Base-by-base conservation (phyloP, 2,113 vertebrate species). In the Ornithorhynchus anatinus region DNA sequence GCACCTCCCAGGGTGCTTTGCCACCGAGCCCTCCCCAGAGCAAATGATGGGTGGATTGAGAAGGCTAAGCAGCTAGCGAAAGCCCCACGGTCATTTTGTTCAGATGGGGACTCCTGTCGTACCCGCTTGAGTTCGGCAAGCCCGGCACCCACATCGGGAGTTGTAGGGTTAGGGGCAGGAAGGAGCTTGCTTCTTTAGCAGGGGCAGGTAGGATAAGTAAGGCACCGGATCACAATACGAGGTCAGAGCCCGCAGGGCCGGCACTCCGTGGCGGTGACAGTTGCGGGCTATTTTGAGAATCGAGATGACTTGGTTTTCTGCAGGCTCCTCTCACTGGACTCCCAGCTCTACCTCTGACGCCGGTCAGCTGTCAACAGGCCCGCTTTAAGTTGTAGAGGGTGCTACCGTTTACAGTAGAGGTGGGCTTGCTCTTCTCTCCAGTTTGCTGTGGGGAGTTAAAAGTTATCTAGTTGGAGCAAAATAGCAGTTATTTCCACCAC, bases 251-350 rank as follows among this genome's bases (percentile, higher is more conserved):
- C 70, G 57, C 58, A 22, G 44, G 77, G 69, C 85, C 27, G 56
- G 74, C 90, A 88, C 58, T 61, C 33, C 4, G 62, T 35, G 44
- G 85, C 14, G 86, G 84, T 88, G 91, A 93, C 92, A 92, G 88
- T 89, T 92, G 88, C 62, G 44, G 80, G 74, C 87, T 94, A 93
- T 94, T 93, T 89, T 88, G 84, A 90, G 92, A 88, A 57, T 0
- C 9, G 63, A 86, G 83, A 77, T 82, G 72, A 66, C 84, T 90
- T 86, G 88, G 81, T 85, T 87, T 90, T 80, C 69, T 81, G 69
- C 87, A 86, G 86, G 69, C 65, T 75, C 53, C 59, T 70, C 59
- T 81, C 65, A 74, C 51, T 35, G 54, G 45, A 59, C 69, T 86
- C 80, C 79, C 58, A 63, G 79, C 82, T 86, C 89, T 89, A 91